Conservation (phyloP, 2,888 invertebrate species). For the Cylindroiulus punctatus region DNA sequence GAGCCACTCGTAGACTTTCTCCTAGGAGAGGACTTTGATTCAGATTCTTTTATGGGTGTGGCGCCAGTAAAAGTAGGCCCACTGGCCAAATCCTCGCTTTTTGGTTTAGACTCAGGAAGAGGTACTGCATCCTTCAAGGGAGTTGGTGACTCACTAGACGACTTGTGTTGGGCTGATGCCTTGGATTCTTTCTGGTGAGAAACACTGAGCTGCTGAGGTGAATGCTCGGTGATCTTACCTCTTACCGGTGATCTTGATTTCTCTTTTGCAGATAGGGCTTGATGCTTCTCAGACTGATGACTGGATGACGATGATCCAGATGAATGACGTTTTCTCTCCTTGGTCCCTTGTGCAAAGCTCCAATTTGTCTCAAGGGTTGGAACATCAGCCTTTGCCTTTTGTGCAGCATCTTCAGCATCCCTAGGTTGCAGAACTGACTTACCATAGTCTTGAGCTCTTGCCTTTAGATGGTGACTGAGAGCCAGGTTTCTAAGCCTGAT, state of each 20-base stretch:
- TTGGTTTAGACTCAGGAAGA: background rate
- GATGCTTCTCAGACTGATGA: background rate
- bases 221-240: slow-evolving; percentile 40
- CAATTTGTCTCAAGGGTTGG: background rate
- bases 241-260: slow-evolving; percentile 40
- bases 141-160: slow-evolving; percentile 23
- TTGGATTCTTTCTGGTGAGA: slow-evolving; percentile 13
- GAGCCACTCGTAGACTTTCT: slow-evolving; percentile 46
- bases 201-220: slow-evolving; percentile 27
- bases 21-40: slow-evolving; percentile 50
- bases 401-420: slow-evolving; percentile 11
- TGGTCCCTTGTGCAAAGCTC: background rate
- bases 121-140: background rate
- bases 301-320: slow-evolving; percentile 37
- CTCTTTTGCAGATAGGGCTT: background rate
- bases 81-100: slow-evolving; percentile 24
- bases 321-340: slow-evolving; percentile 11
- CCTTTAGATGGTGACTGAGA: background rate
- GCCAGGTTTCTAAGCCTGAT: background rate
- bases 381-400: background rate
- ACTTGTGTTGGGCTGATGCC: background rate
- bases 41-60: slow-evolving; percentile 46
- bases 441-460: slow-evolving; percentile 36
- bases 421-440: slow-evolving; percentile 43
- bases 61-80: background rate